Base-by-base conservation (phyloP, 2,113 vertebrate species). In the Brachyhypopomus gauderio region DNA sequence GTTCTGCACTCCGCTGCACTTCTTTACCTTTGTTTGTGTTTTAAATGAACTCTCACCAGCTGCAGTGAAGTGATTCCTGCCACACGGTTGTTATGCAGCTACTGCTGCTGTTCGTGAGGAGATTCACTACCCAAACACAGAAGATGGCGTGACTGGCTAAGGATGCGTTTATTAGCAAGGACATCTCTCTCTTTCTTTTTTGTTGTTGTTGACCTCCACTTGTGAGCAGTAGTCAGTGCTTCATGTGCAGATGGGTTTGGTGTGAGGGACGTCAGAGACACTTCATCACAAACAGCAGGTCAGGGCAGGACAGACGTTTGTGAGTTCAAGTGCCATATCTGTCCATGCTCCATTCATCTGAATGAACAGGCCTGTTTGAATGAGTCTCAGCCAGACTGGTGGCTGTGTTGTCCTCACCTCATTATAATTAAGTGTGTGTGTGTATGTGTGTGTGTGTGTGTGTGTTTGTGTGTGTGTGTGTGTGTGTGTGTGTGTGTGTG, bases 321-420 rank as follows among this genome's bases (percentile, higher is more conserved):
- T 92, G 90, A 94, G 86, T 81, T 93, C 85, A 84, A 94, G 93
- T 89, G 90, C 90, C 87, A 91, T 94, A 86, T 86, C 81, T 89
- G 89, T 91, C 86, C 83, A 81, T 79, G 82, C 90, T 85, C 90
- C 82, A 89, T 84, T 87, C 82, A 83, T 67, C 84, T 85, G 83
- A 87, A 87, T 90, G 90, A 91, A 91, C 91, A 84, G 87, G 83
- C 45, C 78, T 85, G 89, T 89, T 89, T 87, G 45, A 91, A 87
- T 86, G 85, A 89, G 74, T 79, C 75, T 78, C 71, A 86, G 83
- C 72, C 85, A 84, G 87, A 79, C 88, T 88, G 89, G 87, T 90
- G 86, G 74, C 88, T 85, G 70, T 80, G 75, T 71, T 82, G 58
- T 27, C 55, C n/a, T 59, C 45, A 60, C 66, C 38, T 67, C 76